Conservation (phyloP, 1,140 invertebrate species). For the Tenebrio molitor region DNA sequence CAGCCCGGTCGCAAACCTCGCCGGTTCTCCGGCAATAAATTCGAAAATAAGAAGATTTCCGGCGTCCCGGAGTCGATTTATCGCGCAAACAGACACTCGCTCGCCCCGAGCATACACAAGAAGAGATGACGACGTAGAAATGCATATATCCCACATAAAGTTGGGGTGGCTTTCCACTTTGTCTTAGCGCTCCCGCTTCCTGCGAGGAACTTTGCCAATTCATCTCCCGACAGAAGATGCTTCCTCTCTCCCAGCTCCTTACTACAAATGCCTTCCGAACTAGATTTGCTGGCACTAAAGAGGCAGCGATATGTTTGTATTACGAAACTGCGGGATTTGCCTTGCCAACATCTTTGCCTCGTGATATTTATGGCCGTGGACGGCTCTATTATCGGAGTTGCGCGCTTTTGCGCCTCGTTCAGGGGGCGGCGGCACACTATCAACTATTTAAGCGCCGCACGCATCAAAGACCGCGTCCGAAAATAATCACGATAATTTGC, state of each 20-base stretch:
- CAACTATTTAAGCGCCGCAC: no score
- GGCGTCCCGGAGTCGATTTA: constrained; percentile 18
- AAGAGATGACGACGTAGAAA: constrained; percentile 30
- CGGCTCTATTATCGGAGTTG: constrained; percentile 6
- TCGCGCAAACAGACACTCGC: constrained; percentile 24
- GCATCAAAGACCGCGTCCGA: no score
- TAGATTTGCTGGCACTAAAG: constrained; percentile 62
- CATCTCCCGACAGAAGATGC: constrained; percentile 61
- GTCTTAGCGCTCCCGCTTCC: constrained; percentile 62
- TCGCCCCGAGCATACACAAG: not conserved
- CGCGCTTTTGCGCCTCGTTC: constrained; percentile 19
- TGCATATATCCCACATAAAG: constrained; percentile 26
- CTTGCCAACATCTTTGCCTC: constrained; percentile 30
- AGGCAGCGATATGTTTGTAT: constrained; percentile 61
- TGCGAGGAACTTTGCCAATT: constrained; percentile 63
- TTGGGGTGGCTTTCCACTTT: constrained; percentile 55
- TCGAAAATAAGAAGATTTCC: constrained; percentile 34
- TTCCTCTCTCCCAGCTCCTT: constrained; percentile 57
- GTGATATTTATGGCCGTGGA: constrained; percentile 28
- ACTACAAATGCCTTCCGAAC: constrained; percentile 64
- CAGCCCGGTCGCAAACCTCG: no score
- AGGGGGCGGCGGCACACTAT: not conserved
- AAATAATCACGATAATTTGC: no score
- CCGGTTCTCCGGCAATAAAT: constrained; percentile 1
- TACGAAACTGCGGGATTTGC: constrained; percentile 43